Evolutionary conservation across 2,888 invertebrate species (phyloP).

Genomic region (Acleris laterana): DNA sequence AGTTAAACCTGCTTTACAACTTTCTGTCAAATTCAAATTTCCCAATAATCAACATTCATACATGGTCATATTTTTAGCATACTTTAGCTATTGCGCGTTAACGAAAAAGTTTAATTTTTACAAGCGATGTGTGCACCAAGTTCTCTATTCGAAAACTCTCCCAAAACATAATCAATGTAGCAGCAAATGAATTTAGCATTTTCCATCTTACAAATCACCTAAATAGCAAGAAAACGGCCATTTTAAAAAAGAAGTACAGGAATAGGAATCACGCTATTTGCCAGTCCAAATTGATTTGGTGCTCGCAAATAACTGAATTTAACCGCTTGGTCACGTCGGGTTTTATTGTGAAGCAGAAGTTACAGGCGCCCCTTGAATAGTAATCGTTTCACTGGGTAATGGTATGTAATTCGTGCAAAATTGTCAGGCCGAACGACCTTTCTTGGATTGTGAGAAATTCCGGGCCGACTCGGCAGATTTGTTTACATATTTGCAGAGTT

Average conservation of each 20-base stretch:
- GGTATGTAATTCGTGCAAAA: conserved; percentile 67
- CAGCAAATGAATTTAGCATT: conserved; percentile 23
- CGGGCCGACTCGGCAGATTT: conserved; percentile 24
- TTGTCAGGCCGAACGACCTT: conserved; percentile 45
- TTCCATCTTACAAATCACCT: conserved; percentile 35
- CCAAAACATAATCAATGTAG: conserved; percentile 1
- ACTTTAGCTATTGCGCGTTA: too few species aligned
- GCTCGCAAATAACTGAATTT: conserved; percentile 68
- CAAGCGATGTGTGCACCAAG: too few species aligned
- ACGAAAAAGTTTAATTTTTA: too few species aligned
- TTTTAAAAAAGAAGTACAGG: conserved; percentile 48
- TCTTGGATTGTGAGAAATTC: conserved; percentile 37
- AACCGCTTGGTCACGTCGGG: conserved; percentile 69
- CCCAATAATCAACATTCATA: too few species aligned
- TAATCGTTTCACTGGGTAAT: conserved; percentile 60
- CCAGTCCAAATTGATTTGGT: conserved; percentile 73
- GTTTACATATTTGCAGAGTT: conserved; percentile 33
- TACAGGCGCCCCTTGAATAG: conserved; percentile 62
- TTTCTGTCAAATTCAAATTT: too few species aligned
- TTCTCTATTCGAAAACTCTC: background rate
- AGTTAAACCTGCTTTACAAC: too few species aligned
- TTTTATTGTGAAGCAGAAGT: conserved; percentile 78
- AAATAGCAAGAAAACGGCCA: conserved; percentile 18
- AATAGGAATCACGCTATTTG: conserved; percentile 64
- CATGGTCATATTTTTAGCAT: too few species aligned